Evolutionary conservation across 2,888 invertebrate genomes (phyloP).

Genomic region (Patella pellucida): DNA sequence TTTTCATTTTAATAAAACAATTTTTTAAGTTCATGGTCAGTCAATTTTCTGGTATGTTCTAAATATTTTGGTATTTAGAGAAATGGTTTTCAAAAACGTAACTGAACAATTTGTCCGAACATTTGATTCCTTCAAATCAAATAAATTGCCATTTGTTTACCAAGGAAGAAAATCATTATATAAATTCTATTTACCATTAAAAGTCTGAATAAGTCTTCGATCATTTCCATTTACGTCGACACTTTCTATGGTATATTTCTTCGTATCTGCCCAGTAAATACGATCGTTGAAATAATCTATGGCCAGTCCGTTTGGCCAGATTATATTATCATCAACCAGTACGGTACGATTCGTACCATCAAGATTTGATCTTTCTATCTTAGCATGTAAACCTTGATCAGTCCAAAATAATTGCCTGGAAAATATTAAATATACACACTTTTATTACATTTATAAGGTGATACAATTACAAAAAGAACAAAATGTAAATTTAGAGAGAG

Average conservation of each 20-base stretch:
- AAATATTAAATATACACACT: neutral
- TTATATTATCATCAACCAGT: slow-evolving; percentile 44
- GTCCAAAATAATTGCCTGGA: slow-evolving; percentile 82
- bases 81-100: no score
- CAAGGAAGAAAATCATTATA: neutral
- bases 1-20: no score
- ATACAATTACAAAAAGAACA: no score
- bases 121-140: neutral
- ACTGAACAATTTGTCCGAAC: no score
- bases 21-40: no score
- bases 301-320: slow-evolving; percentile 83
- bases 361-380: slow-evolving; percentile 54
- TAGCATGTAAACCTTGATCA: slow-evolving; percentile 73
- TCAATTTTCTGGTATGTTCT: no score
- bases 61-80: no score
- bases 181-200: slow-evolving; percentile 21
- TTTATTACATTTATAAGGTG: neutral
- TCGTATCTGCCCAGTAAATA: slow-evolving; percentile 88
- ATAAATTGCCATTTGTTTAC: neutral
- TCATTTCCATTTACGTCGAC: slow-evolving; percentile 48
- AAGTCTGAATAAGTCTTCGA: slow-evolving; percentile 45
- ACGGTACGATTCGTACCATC: slow-evolving; percentile 51
- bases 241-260: slow-evolving; percentile 68
- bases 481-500: no score
- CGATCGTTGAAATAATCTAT: slow-evolving; percentile 82